Conservation (phyloP, 2,113 vertebrate species). For the Okapia johnstoni region DNA sequence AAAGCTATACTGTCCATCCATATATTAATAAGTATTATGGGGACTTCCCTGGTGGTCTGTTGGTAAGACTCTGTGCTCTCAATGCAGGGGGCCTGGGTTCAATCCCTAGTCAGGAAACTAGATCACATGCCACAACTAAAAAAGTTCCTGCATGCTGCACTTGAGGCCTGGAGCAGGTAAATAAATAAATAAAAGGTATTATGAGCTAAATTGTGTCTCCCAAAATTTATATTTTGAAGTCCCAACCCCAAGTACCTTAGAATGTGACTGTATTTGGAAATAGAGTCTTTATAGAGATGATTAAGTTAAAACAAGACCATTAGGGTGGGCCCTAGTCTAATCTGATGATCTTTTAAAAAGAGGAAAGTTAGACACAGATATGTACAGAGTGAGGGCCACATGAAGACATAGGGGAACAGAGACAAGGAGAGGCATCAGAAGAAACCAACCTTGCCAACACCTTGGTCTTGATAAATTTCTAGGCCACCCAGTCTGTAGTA, state of each 20-base stretch:
- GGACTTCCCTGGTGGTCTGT: not conserved
- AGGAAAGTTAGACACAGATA: not conserved
- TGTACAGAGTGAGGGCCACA: not conserved
- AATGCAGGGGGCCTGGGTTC: not conserved
- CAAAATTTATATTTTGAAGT: not conserved
- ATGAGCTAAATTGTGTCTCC: not conserved
- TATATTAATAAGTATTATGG: not conserved
- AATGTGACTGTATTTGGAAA: not conserved
- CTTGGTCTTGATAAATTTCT: not conserved
- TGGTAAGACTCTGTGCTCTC: not conserved
- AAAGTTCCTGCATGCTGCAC: not conserved
- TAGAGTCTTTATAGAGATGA: not conserved
- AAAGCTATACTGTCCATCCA: not conserved
- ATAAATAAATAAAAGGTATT: not conserved
- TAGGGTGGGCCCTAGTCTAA: not conserved
- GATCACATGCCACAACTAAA: not conserved
- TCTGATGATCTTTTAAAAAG: not conserved
- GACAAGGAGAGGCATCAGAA: not conserved
- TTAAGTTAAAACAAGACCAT: not conserved
- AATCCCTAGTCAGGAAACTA: not conserved
- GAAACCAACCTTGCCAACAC: not conserved
- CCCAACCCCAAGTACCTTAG: not conserved
- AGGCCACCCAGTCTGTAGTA: not conserved
- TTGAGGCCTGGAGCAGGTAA: not conserved
- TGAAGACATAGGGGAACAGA: not conserved